phyloP scores from a whole-genome alignment of 2,888 invertebrate genomes.

The Autographa pulchrina region DNA sequence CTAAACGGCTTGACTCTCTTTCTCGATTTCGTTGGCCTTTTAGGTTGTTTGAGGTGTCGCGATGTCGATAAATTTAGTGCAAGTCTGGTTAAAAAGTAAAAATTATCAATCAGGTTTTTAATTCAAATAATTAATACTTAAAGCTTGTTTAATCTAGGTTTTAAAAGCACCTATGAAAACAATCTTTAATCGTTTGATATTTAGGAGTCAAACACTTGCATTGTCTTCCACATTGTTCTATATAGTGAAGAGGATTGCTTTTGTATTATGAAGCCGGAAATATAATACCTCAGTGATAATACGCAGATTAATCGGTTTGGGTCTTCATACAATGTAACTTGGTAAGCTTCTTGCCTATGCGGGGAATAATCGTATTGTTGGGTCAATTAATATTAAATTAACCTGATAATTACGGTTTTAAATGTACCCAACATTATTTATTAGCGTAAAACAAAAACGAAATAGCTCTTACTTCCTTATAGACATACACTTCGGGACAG shows the following conservation, averaged over 20 bases:
- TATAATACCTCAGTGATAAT: slow-evolving; percentile 15
- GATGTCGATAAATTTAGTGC: no score
- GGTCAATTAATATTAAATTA: not conserved
- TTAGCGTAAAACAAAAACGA: not conserved
- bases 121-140: no score
- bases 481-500: no score
- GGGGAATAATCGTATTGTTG: slow-evolving; percentile 9
- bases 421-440: not conserved
- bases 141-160: no score
- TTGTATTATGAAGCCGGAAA: slow-evolving; percentile 12
- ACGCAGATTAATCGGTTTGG: slow-evolving; percentile 24
- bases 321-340: slow-evolving; percentile 15
- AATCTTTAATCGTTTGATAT: not conserved
- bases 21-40: no score
- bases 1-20: no score
- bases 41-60: no score
- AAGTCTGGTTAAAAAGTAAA: no score
- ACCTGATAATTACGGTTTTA: not conserved
- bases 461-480: no score
- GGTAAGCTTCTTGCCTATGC: slow-evolving; percentile 31
- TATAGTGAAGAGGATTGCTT: slow-evolving; percentile 5
- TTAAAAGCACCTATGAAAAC: not conserved
- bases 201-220: not conserved
- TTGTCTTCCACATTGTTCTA: not conserved
- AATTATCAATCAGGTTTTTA: no score